Evolutionary conservation across 1,140 invertebrate species (phyloP).

Genomic region (Mycetomoellerius zeteki): DNA sequence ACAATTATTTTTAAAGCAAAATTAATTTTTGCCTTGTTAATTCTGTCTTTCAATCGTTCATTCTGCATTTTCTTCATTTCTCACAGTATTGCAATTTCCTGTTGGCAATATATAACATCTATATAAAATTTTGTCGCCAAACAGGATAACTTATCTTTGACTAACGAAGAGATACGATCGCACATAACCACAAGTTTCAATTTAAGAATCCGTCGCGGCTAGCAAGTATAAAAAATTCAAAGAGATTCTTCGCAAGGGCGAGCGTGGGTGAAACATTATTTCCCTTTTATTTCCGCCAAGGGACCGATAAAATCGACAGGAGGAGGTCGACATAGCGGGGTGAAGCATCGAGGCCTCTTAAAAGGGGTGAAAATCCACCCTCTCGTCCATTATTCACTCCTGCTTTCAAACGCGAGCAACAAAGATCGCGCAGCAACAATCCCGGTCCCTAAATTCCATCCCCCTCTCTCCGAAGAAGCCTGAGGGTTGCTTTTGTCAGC

Average conservation of each 20-base stretch:
- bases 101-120: neutral
- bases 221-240: slow-evolving; percentile 66
- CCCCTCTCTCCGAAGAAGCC: neutral
- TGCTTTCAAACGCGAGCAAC: slow-evolving; percentile 62
- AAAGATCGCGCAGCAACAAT: slow-evolving; percentile 70
- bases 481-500: slow-evolving; percentile 32
- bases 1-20: neutral
- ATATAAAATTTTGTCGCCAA: neutral
- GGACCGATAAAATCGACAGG: slow-evolving; percentile 69
- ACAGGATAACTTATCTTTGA: neutral
- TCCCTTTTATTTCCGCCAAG: slow-evolving; percentile 72
- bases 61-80: neutral
- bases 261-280: slow-evolving; percentile 67
- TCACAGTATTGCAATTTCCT: neutral
- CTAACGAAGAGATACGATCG: neutral
- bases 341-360: neutral
- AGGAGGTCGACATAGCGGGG: neutral
- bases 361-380: slow-evolving; percentile 70
- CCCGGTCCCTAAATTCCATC: slow-evolving; percentile 48
- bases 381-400: slow-evolving; percentile 51
- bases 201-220: slow-evolving; percentile 25
- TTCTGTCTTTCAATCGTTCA: neutral
- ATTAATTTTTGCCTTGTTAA: neutral
- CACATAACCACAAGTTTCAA: slow-evolving; percentile 36
- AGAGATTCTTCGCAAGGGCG: slow-evolving; percentile 52